These are phyloP conservation scores for Morpho achilles DNA, from an alignment of 2,888 invertebrate genomes.

Conservation along the genomic window DNA sequence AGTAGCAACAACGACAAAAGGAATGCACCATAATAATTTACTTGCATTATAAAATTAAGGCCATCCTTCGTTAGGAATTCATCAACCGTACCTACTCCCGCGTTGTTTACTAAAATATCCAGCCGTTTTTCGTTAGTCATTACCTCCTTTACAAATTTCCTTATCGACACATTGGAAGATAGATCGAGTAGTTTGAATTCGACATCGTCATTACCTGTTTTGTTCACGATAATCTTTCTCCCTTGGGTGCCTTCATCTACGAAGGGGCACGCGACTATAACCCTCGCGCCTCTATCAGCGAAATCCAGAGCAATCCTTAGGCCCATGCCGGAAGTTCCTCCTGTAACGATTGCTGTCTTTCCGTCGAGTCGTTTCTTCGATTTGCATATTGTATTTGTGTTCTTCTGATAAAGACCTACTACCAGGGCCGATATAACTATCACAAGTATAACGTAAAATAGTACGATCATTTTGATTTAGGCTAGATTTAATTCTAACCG, in stretches of 20 bases:
- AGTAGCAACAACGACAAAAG: conserved; percentile 92
- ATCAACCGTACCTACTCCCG: conserved; percentile 85
- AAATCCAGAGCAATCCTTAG: conserved; percentile 61
- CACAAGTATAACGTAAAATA: conserved; percentile 17
- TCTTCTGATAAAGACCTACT: conserved; percentile 61
- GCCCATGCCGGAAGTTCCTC: conserved; percentile 66
- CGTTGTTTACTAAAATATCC: conserved; percentile 93
- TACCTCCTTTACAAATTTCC: conserved; percentile 89
- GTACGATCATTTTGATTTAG: conserved; percentile 2
- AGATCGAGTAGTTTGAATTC: conserved; percentile 86
- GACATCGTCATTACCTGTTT: conserved; percentile 83
- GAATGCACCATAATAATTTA: conserved; percentile 96
- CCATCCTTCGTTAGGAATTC: conserved; percentile 86
- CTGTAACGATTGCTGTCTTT: conserved; percentile 59
- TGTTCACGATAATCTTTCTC: conserved; percentile 80
- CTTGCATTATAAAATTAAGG: conserved; percentile 92
- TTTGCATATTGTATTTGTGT: conserved; percentile 60
- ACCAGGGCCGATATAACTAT: conserved; percentile 27
- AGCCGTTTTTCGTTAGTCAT: conserved; percentile 83
- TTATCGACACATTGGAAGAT: conserved; percentile 85
- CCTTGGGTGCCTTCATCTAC: conserved; percentile 54
- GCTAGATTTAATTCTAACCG: too few species aligned
- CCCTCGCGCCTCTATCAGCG: conserved; percentile 59
- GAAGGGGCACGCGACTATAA: conserved; percentile 65
- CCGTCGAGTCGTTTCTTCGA: conserved; percentile 59